Conservation (phyloP, 2,888 invertebrate species). For the Rosalia funebris region DNA sequence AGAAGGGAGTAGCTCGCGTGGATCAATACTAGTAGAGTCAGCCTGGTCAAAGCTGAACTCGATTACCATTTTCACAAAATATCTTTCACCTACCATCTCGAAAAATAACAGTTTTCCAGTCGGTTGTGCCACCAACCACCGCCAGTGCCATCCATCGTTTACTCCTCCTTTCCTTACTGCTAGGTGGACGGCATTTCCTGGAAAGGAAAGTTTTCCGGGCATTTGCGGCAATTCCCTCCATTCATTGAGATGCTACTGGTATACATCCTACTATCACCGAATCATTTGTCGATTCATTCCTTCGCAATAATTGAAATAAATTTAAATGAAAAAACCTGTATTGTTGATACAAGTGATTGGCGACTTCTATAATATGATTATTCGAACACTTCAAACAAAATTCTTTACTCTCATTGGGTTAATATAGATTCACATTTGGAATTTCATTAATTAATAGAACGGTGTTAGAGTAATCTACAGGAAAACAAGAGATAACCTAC, state of each 20-base stretch:
- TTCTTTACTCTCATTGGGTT: too few species aligned
- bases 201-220: too few species aligned
- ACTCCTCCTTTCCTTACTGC: background rate
- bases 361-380: too few species aligned
- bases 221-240: background rate
- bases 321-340: too few species aligned
- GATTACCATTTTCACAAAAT: conserved; percentile 48
- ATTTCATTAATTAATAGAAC: too few species aligned
- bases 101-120: conserved; percentile 20
- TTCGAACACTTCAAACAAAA: too few species aligned
- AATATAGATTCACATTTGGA: too few species aligned
- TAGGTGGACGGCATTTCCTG: too few species aligned
- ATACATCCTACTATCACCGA: background rate
- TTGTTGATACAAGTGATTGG: too few species aligned
- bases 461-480: too few species aligned
- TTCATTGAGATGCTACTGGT: background rate
- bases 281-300: conserved; percentile 8
- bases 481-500: too few species aligned
- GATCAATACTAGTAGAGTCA: conserved; percentile 63
- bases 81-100: conserved; percentile 23
- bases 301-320: too few species aligned
- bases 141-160: background rate
- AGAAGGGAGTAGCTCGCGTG: conserved; percentile 55
- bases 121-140: background rate
- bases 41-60: conserved; percentile 59